Evolutionary conservation across 2,797 vertebrate genomes (phyloP).

Genomic region (Premnoplex brunnescens): DNA sequence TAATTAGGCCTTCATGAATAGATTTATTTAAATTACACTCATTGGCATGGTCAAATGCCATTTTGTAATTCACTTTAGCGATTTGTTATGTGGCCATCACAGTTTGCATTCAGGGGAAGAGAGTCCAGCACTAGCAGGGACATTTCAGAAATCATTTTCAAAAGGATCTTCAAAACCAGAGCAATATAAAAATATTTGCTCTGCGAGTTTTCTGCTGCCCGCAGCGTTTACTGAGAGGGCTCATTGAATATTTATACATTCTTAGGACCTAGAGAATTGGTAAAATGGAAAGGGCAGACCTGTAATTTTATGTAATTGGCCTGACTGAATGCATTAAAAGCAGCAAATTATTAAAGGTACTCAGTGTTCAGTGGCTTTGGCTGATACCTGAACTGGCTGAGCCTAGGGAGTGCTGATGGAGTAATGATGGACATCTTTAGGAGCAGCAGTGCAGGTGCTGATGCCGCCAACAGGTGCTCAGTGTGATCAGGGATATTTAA

Average conservation of each 20-base stretch:
- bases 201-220: not conserved
- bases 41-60: not conserved
- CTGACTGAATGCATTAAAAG: slow-evolving; percentile 41
- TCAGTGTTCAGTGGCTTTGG: slow-evolving; percentile 1
- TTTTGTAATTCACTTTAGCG: not conserved
- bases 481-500: not conserved
- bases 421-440: not conserved
- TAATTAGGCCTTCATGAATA: slow-evolving; percentile 32
- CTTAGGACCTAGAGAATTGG: slow-evolving; percentile 5
- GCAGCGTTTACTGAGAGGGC: not conserved
- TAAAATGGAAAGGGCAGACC: slow-evolving; percentile 20
- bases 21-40: slow-evolving; percentile 51
- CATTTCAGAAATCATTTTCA: not conserved
- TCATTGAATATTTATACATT: slow-evolving; percentile 15
- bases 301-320: slow-evolving; percentile 65
- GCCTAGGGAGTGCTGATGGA: not conserved
- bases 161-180: not conserved
- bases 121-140: not conserved
- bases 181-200: slow-evolving; percentile 54
- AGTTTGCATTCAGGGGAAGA: not conserved
- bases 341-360: slow-evolving; percentile 18
- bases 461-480: slow-evolving; percentile 32
- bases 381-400: slow-evolving; percentile 49
- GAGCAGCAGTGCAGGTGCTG: slow-evolving; percentile 38
- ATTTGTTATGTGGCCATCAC: not conserved